Evolutionary conservation across 2,797 vertebrate species (phyloP), one percentile per base, ranked within the genome.

Genomic region (Zonotrichia albicollis): DNA sequence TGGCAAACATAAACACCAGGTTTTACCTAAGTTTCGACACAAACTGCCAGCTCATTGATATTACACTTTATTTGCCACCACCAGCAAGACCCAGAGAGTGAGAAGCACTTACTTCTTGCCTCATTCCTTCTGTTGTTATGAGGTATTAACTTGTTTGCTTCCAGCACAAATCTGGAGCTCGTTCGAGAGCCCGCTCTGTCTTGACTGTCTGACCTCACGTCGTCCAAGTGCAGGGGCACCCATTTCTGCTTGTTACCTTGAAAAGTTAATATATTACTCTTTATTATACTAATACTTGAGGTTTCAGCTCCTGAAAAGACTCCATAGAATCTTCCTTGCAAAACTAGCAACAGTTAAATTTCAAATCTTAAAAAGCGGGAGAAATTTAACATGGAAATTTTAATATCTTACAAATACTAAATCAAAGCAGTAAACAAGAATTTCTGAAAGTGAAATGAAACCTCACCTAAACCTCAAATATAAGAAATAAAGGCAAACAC

Each of bases 191-290:
- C 95, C 30, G 95, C 95, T 97, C 98, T 98, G 97, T 98, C 97
- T 90, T 96, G 97, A 45, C 96, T 97, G n/a, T 98, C 98, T 92
- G 97, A 96, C 94, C 98, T 97, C 61, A 95, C 90, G 27, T 98
- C 98, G 54, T 99, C 98, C 97, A 99, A 97, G 76, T 98, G 98
- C 91, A 99, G 98, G 25, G 98, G 99, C 81, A 99, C 98, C 98
- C 98, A 99, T 95, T 98, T 99, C 97, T 98, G 98, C 96, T 98
- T 99, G 98, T 98, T 98, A 97, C 98, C 98, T 99, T 97, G 50
- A 96, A 94, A 92, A 91, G 84, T 94, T 94, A 89, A 95, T 89
- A 65, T 45, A 87, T 78, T 61, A 60, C 64, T 86, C 50, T 88
- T 76, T 43, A 80, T 71, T 90, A 64, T 8, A 70, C 55, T 10